Percentiles rank a stretch among this genome's conserved stretches.
These are phyloP conservation scores for Eptesicus fuscus DNA, from an alignment of 2,113 vertebrate species.

Conservation along the genomic window DNA sequence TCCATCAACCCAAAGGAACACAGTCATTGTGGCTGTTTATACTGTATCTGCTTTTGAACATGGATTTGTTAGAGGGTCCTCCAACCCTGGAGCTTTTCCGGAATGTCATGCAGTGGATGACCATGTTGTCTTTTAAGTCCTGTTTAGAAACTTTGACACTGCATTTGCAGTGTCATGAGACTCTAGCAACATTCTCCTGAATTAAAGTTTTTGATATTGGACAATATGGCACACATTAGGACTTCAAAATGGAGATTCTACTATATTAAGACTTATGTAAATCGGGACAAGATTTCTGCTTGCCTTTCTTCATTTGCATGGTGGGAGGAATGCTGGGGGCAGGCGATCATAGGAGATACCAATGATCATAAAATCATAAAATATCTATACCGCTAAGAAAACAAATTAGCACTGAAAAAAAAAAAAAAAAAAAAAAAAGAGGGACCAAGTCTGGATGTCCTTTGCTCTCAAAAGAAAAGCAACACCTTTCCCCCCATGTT, in stretches of 20 bases:
- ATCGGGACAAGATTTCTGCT: neutral
- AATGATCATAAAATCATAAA: neutral
- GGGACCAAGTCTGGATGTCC: neutral
- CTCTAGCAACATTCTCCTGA: neutral
- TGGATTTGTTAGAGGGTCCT: neutral
- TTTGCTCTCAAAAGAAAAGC: neutral
- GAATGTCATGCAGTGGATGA: neutral
- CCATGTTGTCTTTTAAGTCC: neutral
- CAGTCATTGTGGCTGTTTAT: neutral
- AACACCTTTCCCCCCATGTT: neutral
- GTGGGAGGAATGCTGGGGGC: neutral
- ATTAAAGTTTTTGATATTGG: neutral
- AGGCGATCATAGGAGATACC: neutral
- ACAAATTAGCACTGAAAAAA: neutral
- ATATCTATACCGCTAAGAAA: neutral
- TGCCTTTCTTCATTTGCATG: neutral
- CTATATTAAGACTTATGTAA: neutral
- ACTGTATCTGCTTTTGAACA: too few relatives aligned
- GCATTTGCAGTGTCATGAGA: neutral
- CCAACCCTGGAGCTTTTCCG: neutral
- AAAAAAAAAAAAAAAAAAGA: too few relatives aligned
- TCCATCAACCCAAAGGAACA: too few relatives aligned
- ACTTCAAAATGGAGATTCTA: neutral
- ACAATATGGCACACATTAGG: neutral
- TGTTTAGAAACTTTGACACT: neutral